A percentile compares a stretch with the other conserved stretches of the same genome.
Evolutionary conservation across 2,113 vertebrate genomes (phyloP).

Genomic region (Dryoscopus gambensis): DNA sequence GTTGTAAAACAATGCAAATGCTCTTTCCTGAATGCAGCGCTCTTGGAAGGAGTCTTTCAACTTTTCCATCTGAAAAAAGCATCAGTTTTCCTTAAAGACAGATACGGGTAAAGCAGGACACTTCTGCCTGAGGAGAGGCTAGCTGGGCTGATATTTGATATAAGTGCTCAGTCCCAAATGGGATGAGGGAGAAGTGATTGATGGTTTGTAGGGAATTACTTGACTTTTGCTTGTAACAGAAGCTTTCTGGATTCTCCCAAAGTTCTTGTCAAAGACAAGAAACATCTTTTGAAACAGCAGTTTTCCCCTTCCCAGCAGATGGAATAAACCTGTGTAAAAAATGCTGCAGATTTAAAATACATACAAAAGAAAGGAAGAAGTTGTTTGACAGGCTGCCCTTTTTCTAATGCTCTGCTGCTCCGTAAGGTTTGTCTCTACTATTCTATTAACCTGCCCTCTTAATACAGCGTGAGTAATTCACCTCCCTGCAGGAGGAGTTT

Average conservation of each 20-base stretch:
- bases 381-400: background rate
- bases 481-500: background rate
- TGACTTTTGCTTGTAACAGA: conserved; percentile 32
- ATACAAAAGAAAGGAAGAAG: background rate
- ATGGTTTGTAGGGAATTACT: conserved; percentile 21
- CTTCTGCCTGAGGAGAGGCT: conserved; percentile 15
- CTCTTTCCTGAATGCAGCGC: background rate
- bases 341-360: background rate
- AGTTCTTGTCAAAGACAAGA: background rate
- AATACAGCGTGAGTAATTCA: background rate
- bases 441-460: background rate
- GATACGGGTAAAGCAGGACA: conserved; percentile 4
- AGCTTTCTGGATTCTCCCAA: conserved; percentile 30
- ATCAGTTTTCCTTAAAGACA: conserved; percentile 25
- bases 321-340: background rate
- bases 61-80: conserved; percentile 48
- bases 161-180: background rate
- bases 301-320: conserved; percentile 34
- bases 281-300: conserved; percentile 5
- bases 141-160: conserved; percentile 51
- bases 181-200: conserved; percentile 50
- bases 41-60: background rate
- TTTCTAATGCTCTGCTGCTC: background rate
- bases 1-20: background rate
- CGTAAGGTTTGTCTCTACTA: background rate